Percentiles rank a stretch among this genome's conserved stretches.
phyloP scores from a whole-genome alignment of 1,140 invertebrate genomes.

The Oreohelix idahoensis region DNA sequence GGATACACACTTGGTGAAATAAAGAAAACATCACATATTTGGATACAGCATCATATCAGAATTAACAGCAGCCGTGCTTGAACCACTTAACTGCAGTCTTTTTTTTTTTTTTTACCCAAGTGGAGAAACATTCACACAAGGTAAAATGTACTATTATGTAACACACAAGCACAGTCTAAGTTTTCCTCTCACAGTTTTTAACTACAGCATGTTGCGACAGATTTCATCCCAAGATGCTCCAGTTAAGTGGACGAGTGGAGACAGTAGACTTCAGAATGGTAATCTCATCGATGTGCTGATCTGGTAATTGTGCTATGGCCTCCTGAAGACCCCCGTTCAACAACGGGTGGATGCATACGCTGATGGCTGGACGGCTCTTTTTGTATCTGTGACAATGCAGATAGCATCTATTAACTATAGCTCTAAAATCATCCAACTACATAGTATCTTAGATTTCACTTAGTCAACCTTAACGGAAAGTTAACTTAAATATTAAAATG shows the following conservation, averaged over 20 bases:
- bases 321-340: slow-evolving; percentile 49
- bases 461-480: no score
- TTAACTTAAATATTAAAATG: no score
- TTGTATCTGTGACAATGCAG: slow-evolving; percentile 42
- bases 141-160: background rate
- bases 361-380: slow-evolving; percentile 47
- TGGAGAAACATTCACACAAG: background rate
- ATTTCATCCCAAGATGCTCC: slow-evolving; percentile 14
- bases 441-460: no score
- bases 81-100: no score
- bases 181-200: background rate
- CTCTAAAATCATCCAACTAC: no score
- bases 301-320: slow-evolving; percentile 49
- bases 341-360: slow-evolving; percentile 50
- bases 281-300: slow-evolving; percentile 56
- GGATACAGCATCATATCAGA: no score
- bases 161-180: background rate
- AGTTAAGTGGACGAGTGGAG: slow-evolving; percentile 46
- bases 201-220: background rate
- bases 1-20: no score
- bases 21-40: no score
- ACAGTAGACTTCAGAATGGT: slow-evolving; percentile 54
- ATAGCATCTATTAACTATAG: background rate
- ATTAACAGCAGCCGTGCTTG: no score
- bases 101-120: no score